Conservation (phyloP, 2,888 invertebrate species). For the Machimus atricapillus region DNA sequence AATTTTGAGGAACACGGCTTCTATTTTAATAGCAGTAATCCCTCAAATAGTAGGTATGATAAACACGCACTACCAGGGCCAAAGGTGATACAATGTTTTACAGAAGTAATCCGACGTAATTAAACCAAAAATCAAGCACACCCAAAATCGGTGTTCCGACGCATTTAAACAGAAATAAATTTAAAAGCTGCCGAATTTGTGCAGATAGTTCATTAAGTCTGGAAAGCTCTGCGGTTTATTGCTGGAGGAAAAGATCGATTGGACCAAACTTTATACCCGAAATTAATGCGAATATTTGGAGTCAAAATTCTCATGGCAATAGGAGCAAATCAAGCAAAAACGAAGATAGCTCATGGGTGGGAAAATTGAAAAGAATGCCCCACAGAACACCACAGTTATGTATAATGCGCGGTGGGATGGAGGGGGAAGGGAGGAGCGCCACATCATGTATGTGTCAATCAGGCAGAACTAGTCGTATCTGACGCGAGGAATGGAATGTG, state of each 20-base stretch:
- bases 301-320: constrained; percentile 14
- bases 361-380: constrained; percentile 37
- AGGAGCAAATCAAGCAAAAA: constrained; percentile 30
- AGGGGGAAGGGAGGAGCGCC: background rate
- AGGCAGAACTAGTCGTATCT: constrained; percentile 30
- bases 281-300: constrained; percentile 31
- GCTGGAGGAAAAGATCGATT: background rate
- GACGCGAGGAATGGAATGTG: constrained; percentile 26
- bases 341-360: constrained; percentile 7
- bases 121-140: background rate
- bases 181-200: background rate
- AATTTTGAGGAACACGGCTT: background rate
- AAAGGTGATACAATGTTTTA: background rate
- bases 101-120: background rate
- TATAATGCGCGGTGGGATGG: background rate
- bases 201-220: background rate
- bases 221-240: background rate
- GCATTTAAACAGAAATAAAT: background rate
- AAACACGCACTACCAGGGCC: background rate
- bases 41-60: background rate
- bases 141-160: background rate
- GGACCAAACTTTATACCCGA: constrained; percentile 20
- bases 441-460: constrained; percentile 34
- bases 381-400: background rate
- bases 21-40: background rate